Evolutionary conservation across 1,140 invertebrate genomes (phyloP), one percentile per base, ranked within the genome.

Genomic region (Papilio glaucus): DNA sequence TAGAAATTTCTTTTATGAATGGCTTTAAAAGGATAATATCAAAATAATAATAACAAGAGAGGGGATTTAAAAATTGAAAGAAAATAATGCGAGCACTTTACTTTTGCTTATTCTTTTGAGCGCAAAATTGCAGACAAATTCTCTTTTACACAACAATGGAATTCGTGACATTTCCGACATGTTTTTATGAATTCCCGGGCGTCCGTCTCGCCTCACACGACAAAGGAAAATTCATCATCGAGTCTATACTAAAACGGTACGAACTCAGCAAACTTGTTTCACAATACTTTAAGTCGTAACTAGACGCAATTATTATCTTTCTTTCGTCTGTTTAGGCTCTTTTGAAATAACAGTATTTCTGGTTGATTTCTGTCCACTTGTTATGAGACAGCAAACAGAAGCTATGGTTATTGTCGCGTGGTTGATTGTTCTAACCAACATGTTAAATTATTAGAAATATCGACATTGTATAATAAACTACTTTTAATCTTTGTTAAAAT

Each of bases 261-360:
- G 60, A 62, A 63, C 74, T 69, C 71, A 68, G 57, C 15, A 41
- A 72, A 69, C 39, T 72, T 76, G 57, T 70, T 62, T 70, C 18
- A 53, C 12, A 49, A 45, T 69, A 69, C 26, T 53, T 69, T 33
- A 4, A 45, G 39, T 9, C 53, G 26, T 49, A 69, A 69, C 67
- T 29, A 29, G 67, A 33, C 12, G 5, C 33, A 12, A 38, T 39
- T 39, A 15, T 15, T 10, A 21, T 41, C 6, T 2, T 63, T 41
- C 10, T 38, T 15, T 62, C 8, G 13, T 60, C 0, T 29, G 1
- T 0, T 13, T 13, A 13, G 12, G 13, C 39, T 9, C 15, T 49
- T 21, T 45, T 49, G 42, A 18, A 49, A 0, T 21, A 8, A 21
- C 21, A 9, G 3, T 49, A 33, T 33, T 33, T 2, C 29, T 33